Percentiles rank a stretch among this genome's conserved stretches.
These are phyloP conservation scores for Pipa parva DNA, from an alignment of 2,113 vertebrate species.

Conservation along the genomic window DNA sequence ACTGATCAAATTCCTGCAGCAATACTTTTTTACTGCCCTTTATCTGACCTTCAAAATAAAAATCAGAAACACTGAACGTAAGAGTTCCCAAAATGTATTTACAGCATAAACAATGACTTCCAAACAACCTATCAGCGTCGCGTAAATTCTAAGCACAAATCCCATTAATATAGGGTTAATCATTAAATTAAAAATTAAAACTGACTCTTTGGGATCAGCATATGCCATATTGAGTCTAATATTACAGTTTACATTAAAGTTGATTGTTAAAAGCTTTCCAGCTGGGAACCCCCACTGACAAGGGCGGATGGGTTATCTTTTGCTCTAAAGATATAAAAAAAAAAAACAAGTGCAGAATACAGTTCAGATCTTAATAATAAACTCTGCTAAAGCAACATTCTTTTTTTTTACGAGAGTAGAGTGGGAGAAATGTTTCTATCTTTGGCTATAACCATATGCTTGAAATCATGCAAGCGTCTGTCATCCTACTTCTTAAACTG, in stretches of 20 bases:
- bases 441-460: conserved; percentile 41
- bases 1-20: neutral
- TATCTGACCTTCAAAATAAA: neutral
- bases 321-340: conserved; percentile 8
- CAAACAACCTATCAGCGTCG: too few relatives aligned
- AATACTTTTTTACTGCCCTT: neutral
- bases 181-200: too few relatives aligned
- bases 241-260: conserved; percentile 1
- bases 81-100: too few relatives aligned
- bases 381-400: conserved; percentile 33
- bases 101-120: too few relatives aligned
- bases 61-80: too few relatives aligned
- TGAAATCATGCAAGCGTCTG: conserved; percentile 34
- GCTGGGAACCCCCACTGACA: conserved; percentile 1
- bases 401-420: conserved; percentile 40
- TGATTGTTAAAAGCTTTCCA: conserved; percentile 12
- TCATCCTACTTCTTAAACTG: conserved; percentile 36
- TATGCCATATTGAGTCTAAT: neutral
- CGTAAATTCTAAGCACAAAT: too few relatives aligned
- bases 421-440: conserved; percentile 42
- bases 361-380: conserved; percentile 20
- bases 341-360: neutral
- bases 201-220: neutral
- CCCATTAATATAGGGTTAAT: too few relatives aligned
- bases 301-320: conserved; percentile 17